phyloP scores from a whole-genome alignment of 2,888 invertebrate species.

The Gandaritis pyraliata region DNA sequence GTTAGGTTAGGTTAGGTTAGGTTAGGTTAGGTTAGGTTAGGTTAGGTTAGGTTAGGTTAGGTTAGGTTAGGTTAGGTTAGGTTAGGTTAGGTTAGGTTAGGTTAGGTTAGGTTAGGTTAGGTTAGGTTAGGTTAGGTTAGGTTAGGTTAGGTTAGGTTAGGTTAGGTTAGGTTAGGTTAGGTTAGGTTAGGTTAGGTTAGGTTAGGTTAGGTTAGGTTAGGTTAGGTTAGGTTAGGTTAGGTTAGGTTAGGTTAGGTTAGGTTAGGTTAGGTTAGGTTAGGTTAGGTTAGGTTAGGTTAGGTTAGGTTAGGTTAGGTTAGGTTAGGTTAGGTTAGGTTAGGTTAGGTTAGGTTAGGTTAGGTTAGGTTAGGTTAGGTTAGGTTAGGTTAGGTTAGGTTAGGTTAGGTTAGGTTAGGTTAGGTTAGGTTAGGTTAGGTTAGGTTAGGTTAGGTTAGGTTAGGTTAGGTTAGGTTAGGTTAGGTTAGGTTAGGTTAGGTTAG shows the following conservation, averaged over 20 bases:
- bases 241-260: too few species aligned
- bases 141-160: too few species aligned
- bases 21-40: conserved; percentile 41
- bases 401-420: conserved; percentile 29
- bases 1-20: conserved; percentile 34
- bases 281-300: too few species aligned
- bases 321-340: conserved; percentile 14
- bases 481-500: conserved; percentile 31
- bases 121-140: conserved; percentile 33
- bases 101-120: conserved; percentile 31
- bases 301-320: conserved; percentile 3
- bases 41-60: conserved; percentile 43
- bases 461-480: conserved; percentile 28
- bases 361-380: conserved; percentile 34
- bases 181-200: conserved; percentile 12
- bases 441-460: conserved; percentile 30
- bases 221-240: too few species aligned
- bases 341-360: conserved; percentile 1
- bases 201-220: background rate
- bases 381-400: conserved; percentile 30
- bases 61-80: conserved; percentile 40
- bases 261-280: too few species aligned
- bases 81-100: too few species aligned
- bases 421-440: conserved; percentile 30
- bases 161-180: background rate